Evolutionary conservation across 2,113 vertebrate species (phyloP).

Genomic region (Tetrax tetrax): DNA sequence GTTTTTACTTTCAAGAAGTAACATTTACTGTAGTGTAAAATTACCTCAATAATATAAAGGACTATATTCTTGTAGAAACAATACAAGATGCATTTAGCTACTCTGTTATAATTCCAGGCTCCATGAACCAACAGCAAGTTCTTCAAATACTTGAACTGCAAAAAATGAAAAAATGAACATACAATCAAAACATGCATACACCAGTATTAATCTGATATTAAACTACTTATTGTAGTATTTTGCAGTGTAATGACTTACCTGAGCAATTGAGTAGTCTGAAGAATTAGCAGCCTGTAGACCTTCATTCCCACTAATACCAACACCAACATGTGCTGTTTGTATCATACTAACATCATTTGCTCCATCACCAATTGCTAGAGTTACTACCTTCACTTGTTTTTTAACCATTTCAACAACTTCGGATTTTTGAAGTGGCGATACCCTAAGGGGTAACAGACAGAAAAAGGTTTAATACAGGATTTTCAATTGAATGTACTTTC

Average conservation of each 20-base stretch:
- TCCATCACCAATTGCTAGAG: slow-evolving; percentile 94
- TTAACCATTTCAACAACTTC: slow-evolving; percentile 99
- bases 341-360: slow-evolving; percentile 99
- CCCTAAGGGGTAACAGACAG: slow-evolving; percentile 74
- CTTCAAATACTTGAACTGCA: slow-evolving; percentile 98
- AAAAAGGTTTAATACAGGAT: slow-evolving; percentile 6
- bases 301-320: slow-evolving; percentile 97
- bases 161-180: slow-evolving; percentile 50
- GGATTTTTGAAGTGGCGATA: slow-evolving; percentile 98
- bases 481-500: not conserved
- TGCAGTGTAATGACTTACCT: slow-evolving; percentile 74
- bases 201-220: not conserved
- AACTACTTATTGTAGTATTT: not conserved
- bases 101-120: slow-evolving; percentile 98
- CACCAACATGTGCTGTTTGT: slow-evolving; percentile 95
- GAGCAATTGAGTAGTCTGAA: slow-evolving; percentile 98
- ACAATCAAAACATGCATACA: not conserved
- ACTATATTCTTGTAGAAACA: slow-evolving; percentile 99
- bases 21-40: not conserved
- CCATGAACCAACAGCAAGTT: slow-evolving; percentile 96
- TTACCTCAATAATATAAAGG: slow-evolving; percentile 98
- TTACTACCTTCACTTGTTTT: slow-evolving; percentile 97
- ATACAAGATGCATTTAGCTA: slow-evolving; percentile 98
- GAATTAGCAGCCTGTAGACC: slow-evolving; percentile 98
- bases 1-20: not conserved